Percentiles rank a stretch among this genome's conserved stretches.
phyloP scores from a whole-genome alignment of 2,888 invertebrate species.

The Xylota segnis region DNA sequence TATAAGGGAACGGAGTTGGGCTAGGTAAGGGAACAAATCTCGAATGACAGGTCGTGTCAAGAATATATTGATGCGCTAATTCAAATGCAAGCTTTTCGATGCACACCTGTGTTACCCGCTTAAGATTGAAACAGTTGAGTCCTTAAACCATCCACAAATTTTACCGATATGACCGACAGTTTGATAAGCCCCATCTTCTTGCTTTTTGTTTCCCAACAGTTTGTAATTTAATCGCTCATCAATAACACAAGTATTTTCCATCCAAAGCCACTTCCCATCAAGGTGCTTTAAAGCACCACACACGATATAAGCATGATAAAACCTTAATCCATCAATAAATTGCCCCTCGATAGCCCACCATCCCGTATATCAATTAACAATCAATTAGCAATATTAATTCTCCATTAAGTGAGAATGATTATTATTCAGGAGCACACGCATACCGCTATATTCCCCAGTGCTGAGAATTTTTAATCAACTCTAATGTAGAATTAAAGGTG shows the following conservation, averaged over 20 bases:
- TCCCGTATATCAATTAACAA: slow-evolving; percentile 27
- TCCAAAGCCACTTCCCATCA: neutral
- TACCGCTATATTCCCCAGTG: neutral
- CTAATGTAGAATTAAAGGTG: neutral
- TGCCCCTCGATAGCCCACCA: neutral
- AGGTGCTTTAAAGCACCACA: neutral
- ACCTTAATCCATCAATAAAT: slow-evolving; percentile 7
- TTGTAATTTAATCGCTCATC: too few relatives aligned
- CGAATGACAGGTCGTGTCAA: too few relatives aligned
- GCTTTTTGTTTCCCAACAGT: too few relatives aligned
- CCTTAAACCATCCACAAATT: too few relatives aligned
- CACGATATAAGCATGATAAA: neutral
- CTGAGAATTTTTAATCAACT: slow-evolving; percentile 1
- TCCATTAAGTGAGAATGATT: slow-evolving; percentile 8
- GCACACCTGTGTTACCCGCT: too few relatives aligned
- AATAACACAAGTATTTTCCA: neutral
- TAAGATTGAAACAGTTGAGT: too few relatives aligned
- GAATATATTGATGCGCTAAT: too few relatives aligned
- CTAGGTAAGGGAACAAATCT: too few relatives aligned
- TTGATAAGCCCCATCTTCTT: too few relatives aligned
- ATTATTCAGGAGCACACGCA: neutral
- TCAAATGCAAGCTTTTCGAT: too few relatives aligned
- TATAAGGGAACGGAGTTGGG: too few relatives aligned
- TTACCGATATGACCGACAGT: too few relatives aligned
- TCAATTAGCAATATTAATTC: slow-evolving; percentile 28